Conservation (phyloP, 1,140 invertebrate genomes). For the Drosophila kohkoa region DNA sequence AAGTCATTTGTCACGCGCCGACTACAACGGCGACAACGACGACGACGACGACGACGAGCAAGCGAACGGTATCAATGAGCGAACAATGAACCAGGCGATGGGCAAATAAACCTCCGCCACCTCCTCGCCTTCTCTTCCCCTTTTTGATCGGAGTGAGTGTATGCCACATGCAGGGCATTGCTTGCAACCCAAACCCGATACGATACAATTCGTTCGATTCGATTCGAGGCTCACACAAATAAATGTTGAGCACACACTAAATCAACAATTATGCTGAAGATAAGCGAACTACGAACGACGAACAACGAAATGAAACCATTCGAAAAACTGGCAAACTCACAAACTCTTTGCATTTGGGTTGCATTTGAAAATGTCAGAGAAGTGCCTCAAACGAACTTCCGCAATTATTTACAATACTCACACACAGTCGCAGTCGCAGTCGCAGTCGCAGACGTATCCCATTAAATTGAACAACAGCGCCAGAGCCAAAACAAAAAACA, state of each 20-base stretch:
- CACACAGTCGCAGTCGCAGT: constrained; percentile 19
- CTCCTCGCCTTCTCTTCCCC: neutral
- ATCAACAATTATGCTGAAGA: constrained; percentile 78
- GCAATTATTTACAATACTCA: constrained; percentile 75
- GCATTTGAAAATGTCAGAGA: constrained; percentile 59
- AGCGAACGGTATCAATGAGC: constrained; percentile 66
- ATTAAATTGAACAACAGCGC: constrained; percentile 57
- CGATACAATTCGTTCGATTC: constrained; percentile 8
- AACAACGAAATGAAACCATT: constrained; percentile 27
- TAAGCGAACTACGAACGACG: constrained; percentile 55
- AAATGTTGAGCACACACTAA: constrained; percentile 80
- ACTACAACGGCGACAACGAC: constrained; percentile 22
- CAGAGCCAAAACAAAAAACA: constrained; percentile 14
- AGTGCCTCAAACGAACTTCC: constrained; percentile 63
- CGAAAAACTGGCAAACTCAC: constrained; percentile 12
- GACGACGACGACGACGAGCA: too few relatives aligned
- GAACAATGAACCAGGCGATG: constrained; percentile 76
- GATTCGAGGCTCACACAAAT: constrained; percentile 60
- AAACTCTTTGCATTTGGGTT: constrained; percentile 27
- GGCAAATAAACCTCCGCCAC: constrained; percentile 56
- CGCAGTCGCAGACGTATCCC: constrained; percentile 47
- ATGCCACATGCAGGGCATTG: constrained; percentile 22
- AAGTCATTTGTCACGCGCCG: constrained; percentile 82
- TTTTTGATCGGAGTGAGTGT: neutral
- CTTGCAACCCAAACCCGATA: constrained; percentile 10